Conservation (phyloP, 2,797 vertebrate species). For the Balearica regulorum region DNA sequence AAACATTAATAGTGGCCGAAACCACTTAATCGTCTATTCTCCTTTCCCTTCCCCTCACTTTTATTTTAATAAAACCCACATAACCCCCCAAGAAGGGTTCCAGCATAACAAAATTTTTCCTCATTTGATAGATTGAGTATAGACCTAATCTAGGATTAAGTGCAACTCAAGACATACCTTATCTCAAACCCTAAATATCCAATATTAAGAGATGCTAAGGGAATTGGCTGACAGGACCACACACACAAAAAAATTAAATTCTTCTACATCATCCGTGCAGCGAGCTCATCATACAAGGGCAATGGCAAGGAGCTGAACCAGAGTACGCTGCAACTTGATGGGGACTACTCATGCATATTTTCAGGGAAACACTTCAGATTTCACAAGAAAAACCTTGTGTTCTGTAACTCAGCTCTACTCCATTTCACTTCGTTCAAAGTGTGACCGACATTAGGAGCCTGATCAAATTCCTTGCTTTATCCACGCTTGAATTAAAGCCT, state of each 20-base stretch:
- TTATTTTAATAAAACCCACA: slow-evolving; percentile 29
- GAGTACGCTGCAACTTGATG: rapidly evolving
- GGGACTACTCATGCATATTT: background rate
- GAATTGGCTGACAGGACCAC: background rate
- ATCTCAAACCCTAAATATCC: background rate
- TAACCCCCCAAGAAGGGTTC: background rate
- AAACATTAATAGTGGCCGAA: slow-evolving; percentile 22
- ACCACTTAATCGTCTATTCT: slow-evolving; percentile 28
- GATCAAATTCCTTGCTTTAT: slow-evolving; percentile 63
- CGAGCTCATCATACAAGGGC: rapidly evolving
- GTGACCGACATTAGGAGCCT: background rate
- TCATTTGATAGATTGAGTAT: background rate
- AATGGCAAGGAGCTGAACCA: background rate
- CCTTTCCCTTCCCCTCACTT: background rate
- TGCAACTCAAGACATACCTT: background rate
- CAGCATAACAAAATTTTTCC: background rate
- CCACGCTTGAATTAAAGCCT: slow-evolving; percentile 25
- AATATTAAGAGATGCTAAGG: background rate
- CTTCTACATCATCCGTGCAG: background rate
- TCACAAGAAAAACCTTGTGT: background rate
- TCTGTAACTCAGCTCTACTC: background rate
- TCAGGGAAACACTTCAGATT: background rate
- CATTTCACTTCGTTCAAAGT: slow-evolving; percentile 13
- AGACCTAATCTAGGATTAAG: background rate
- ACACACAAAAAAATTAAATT: background rate